phyloP scores from a whole-genome alignment of 2,888 invertebrate genomes.

The Emmelina monodactyla region DNA sequence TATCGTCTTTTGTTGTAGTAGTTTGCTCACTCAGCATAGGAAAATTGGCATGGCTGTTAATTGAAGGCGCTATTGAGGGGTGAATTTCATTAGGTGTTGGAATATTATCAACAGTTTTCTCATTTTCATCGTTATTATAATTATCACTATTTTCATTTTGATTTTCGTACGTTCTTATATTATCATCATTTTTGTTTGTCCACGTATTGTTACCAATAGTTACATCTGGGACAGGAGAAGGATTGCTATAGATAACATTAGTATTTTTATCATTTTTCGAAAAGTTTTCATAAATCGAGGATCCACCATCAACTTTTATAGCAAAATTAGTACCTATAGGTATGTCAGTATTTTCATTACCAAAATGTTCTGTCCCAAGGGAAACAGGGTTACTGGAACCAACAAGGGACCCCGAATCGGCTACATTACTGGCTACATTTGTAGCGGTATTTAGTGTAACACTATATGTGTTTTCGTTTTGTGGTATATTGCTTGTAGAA shows the following conservation, averaged over 20 bases:
- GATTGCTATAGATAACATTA: not conserved
- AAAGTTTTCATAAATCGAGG: not conserved
- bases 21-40: constrained; percentile 44
- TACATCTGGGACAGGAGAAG: not conserved
- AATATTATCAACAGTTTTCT: constrained; percentile 15
- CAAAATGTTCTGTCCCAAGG: constrained; percentile 28
- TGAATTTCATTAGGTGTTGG: constrained; percentile 13
- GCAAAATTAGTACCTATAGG: constrained; percentile 60
- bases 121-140: constrained; percentile 18
- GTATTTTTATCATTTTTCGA: not conserved
- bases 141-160: constrained; percentile 19
- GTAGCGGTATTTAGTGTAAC: constrained; percentile 48
- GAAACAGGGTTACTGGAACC: constrained; percentile 47
- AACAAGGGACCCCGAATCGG: constrained; percentile 33
- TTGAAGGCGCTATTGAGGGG: constrained; percentile 24
- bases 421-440: constrained; percentile 35
- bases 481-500: constrained; percentile 22
- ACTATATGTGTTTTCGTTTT: constrained; percentile 37
- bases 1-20: constrained; percentile 16
- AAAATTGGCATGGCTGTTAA: constrained; percentile 59
- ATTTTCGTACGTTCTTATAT: constrained; percentile 5
- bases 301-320: constrained; percentile 50
- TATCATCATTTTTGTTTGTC: not conserved
- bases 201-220: not conserved
- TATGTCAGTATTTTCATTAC: constrained; percentile 39